A percentile compares a stretch with the other conserved stretches of the same genome.
Conservation (phyloP, 2,113 vertebrate species). For the Apteryx mantelli region DNA sequence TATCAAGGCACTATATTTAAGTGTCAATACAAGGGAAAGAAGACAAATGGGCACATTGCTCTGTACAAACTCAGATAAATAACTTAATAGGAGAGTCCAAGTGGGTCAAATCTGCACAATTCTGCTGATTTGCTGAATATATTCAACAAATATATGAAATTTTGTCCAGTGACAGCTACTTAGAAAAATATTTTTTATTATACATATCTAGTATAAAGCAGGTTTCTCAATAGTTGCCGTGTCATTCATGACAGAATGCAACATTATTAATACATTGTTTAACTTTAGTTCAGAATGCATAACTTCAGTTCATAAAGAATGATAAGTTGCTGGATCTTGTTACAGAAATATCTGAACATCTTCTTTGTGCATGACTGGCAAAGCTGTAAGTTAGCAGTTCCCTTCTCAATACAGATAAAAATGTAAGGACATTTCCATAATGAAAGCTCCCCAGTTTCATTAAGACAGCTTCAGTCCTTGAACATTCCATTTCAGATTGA, state of each 20-base stretch:
- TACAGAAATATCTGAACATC: not conserved
- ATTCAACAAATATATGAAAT: not conserved
- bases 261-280: not conserved
- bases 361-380: not conserved
- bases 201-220: not conserved
- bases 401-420: not conserved
- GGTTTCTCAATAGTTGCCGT: not conserved
- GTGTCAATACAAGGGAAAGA: not conserved
- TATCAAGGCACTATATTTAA: not conserved
- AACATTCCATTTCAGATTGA: conserved; percentile 85
- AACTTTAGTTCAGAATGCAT: not conserved
- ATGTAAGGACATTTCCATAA: not conserved
- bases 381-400: not conserved
- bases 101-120: not conserved
- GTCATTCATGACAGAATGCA: not conserved
- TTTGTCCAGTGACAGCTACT: not conserved
- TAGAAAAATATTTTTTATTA: not conserved
- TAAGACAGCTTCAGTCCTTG: conserved; percentile 89
- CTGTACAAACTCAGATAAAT: not conserved
- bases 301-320: not conserved
- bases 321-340: not conserved
- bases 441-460: not conserved
- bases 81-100: conserved; percentile 9
- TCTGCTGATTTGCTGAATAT: not conserved
- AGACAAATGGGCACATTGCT: not conserved